These are phyloP conservation scores for Ispidina picta DNA, from an alignment of 2,797 vertebrate genomes.

Conservation along the genomic window DNA sequence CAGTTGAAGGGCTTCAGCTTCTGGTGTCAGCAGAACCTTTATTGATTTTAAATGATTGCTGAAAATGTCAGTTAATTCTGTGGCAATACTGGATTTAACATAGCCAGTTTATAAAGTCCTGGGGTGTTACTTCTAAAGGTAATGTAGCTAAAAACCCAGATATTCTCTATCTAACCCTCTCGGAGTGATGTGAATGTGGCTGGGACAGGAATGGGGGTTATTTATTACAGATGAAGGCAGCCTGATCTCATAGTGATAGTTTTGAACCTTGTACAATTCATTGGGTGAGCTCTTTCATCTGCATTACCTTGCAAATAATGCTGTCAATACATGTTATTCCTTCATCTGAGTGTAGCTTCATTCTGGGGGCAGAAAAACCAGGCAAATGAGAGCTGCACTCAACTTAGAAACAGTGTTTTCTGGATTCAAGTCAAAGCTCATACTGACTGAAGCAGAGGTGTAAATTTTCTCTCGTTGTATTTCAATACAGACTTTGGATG, in stretches of 20 bases:
- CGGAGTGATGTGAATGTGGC: not conserved
- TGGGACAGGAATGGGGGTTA: not conserved
- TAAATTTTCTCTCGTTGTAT: not conserved
- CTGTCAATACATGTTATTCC: not conserved
- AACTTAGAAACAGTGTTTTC: not conserved
- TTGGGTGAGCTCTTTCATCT: not conserved
- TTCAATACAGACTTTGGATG: not conserved
- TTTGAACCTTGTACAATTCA: not conserved
- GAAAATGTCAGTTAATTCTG: rapidly evolving
- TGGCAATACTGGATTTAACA: not conserved
- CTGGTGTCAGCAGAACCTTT: not conserved
- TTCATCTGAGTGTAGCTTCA: not conserved
- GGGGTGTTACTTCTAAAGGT: not conserved
- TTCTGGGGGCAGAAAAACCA: not conserved
- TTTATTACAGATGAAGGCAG: not conserved
- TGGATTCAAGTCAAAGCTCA: not conserved
- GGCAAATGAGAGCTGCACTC: not conserved
- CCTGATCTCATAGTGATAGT: not conserved
- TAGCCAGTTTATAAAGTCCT: not conserved
- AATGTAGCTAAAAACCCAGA: not conserved
- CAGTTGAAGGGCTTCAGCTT: not conserved
- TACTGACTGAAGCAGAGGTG: not conserved
- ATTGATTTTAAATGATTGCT: not conserved
- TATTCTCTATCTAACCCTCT: not conserved
- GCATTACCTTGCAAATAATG: not conserved